These are phyloP conservation scores for Stenotaenia linearis DNA, from an alignment of 2,888 invertebrate genomes.

Conservation along the genomic window DNA sequence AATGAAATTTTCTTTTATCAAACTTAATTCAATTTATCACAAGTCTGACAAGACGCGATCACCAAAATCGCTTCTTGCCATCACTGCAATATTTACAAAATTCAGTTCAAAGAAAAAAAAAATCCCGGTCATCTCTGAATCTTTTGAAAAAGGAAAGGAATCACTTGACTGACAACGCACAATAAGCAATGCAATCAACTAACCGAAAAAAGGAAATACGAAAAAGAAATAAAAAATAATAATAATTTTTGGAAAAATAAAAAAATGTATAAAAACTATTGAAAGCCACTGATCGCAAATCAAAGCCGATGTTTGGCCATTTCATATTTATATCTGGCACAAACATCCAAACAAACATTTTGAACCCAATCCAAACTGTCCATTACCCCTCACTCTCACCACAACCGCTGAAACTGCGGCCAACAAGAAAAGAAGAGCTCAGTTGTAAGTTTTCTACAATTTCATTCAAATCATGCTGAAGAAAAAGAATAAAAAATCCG, in stretches of 20 bases:
- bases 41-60: background rate
- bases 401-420: background rate
- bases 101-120: background rate
- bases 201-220: background rate
- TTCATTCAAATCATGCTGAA: background rate
- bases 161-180: conserved; percentile 4
- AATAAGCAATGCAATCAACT: conserved; percentile 9
- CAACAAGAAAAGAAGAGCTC: background rate
- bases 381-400: background rate
- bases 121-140: background rate
- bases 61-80: background rate
- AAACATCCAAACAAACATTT: conserved; percentile 9
- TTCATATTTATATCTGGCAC: conserved; percentile 4
- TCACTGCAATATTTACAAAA: background rate
- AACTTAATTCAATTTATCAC: background rate
- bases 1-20: background rate
- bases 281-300: conserved; percentile 4
- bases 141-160: background rate
- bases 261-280: background rate
- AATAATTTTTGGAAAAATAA: background rate
- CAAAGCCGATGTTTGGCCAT: background rate
- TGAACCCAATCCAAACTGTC: background rate
- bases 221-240: background rate
- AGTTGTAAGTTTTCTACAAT: background rate
- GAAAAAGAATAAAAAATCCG: background rate